Evolutionary conservation across 2,888 invertebrate species (phyloP).

Genomic region (Ornithoptera alexandrae): DNA sequence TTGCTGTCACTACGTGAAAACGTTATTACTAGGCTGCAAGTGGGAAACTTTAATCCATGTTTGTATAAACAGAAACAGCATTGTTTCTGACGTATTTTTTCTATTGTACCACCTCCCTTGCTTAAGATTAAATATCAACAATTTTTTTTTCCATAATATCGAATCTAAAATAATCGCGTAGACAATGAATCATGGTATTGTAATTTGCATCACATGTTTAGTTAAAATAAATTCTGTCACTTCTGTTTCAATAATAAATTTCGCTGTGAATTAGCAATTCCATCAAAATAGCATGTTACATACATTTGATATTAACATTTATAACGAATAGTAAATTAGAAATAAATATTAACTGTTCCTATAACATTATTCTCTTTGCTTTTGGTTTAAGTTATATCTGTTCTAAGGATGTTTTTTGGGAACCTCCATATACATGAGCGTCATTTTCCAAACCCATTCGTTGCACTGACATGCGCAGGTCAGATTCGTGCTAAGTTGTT

Average conservation of each 20-base stretch:
- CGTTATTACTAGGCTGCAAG: slow-evolving; percentile 28
- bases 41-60: slow-evolving; percentile 18
- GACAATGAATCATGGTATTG: slow-evolving; percentile 9
- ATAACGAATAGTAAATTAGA: neutral
- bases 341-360: slow-evolving; percentile 7
- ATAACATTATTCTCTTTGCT: neutral
- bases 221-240: slow-evolving; percentile 16
- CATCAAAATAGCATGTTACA: slow-evolving; percentile 12
- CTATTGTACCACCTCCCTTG: slow-evolving; percentile 12
- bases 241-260: slow-evolving; percentile 16
- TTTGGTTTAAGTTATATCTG: neutral
- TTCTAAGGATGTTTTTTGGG: neutral
- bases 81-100: slow-evolving; percentile 7
- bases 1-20: slow-evolving; percentile 8
- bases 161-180: slow-evolving; percentile 7
- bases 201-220: slow-evolving; percentile 13
- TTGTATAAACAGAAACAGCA: neutral
- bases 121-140: slow-evolving; percentile 3
- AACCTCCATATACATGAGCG: neutral
- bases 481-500: slow-evolving; percentile 20
- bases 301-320: slow-evolving; percentile 24
- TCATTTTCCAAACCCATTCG: slow-evolving; percentile 8
- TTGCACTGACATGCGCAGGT: slow-evolving; percentile 19
- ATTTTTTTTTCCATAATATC: slow-evolving; percentile 1
- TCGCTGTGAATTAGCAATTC: slow-evolving; percentile 21